Evolutionary conservation across 1,140 invertebrate genomes (phyloP).

Genomic region (Thrips palmi): DNA sequence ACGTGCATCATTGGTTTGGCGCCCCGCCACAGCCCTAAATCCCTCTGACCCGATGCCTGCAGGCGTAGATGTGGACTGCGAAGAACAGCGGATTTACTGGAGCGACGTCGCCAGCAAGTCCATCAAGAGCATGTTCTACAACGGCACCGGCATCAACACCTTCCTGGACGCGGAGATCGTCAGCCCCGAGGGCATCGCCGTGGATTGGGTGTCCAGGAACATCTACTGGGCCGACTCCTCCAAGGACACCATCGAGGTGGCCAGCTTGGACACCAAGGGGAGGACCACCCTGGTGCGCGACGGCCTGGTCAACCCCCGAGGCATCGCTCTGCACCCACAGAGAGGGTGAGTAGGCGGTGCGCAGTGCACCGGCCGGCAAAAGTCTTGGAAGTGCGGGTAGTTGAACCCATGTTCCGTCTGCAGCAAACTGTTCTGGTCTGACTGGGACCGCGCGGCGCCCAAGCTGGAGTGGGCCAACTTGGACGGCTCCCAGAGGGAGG

Average conservation of each 20-base stretch:
- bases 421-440: slow-evolving; percentile 92
- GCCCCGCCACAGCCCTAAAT: too few species aligned
- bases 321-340: slow-evolving; percentile 82
- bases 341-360: slow-evolving; percentile 65
- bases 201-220: slow-evolving; percentile 83
- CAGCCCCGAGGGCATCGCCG: slow-evolving; percentile 80
- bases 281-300: slow-evolving; percentile 57
- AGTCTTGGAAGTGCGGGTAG: too few species aligned
- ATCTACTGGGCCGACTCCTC: slow-evolving; percentile 94
- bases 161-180: slow-evolving; percentile 52
- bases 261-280: slow-evolving; percentile 59
- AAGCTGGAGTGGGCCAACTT: slow-evolving; percentile 88
- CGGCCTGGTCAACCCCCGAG: slow-evolving; percentile 75
- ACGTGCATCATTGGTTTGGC: too few species aligned
- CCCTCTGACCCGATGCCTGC: too few species aligned
- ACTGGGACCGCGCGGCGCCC: slow-evolving; percentile 82
- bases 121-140: slow-evolving; percentile 52
- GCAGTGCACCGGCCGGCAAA: too few species aligned
- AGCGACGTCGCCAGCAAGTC: slow-evolving; percentile 63
- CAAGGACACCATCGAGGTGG: slow-evolving; percentile 76
- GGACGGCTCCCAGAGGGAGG: slow-evolving; percentile 69
- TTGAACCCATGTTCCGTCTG: too few species aligned
- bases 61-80: slow-evolving; percentile 76
- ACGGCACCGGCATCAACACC: slow-evolving; percentile 44
- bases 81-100: slow-evolving; percentile 68